phyloP scores from a whole-genome alignment of 92 coral and sea anemone species.

The Scolanthus callimorphus region DNA sequence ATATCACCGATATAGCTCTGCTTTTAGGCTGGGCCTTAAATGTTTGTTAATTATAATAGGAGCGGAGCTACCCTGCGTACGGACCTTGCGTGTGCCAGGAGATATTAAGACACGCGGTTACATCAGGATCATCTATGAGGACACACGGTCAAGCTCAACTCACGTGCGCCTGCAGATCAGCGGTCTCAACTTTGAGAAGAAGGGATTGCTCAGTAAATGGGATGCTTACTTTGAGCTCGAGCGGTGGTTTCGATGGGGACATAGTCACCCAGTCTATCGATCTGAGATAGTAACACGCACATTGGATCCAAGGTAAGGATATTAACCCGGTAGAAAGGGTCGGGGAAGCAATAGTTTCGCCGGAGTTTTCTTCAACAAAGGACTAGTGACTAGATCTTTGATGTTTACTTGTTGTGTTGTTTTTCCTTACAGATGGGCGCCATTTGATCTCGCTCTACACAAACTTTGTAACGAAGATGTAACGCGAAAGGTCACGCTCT shows the following conservation, averaged over 20 bases:
- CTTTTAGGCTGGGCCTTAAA: too few relatives aligned
- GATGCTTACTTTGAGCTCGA: constrained; percentile 84
- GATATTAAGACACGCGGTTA: constrained; percentile 87
- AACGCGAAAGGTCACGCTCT: constrained; percentile 49
- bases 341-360: too few relatives aligned
- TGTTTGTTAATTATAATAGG: too few relatives aligned
- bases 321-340: too few relatives aligned
- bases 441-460: constrained; percentile 71
- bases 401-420: not conserved
- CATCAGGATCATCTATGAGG: constrained; percentile 69
- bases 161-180: constrained; percentile 70
- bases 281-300: constrained; percentile 85
- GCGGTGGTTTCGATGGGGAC: constrained; percentile 54
- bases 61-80: constrained; percentile 49
- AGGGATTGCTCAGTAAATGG: constrained; percentile 84
- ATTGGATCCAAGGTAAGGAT: constrained; percentile 85
- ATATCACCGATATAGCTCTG: too few relatives aligned
- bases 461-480: constrained; percentile 83
- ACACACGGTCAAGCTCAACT: constrained; percentile 45
- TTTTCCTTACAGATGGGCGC: constrained; percentile 64
- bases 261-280: constrained; percentile 88
- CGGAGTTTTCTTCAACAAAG: too few relatives aligned
- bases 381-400: too few relatives aligned
- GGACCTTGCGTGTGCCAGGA: constrained; percentile 85
- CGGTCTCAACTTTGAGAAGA: constrained; percentile 66